Base-by-base conservation (phyloP, 2,113 vertebrate genomes). In the Struthidea cinerea region DNA sequence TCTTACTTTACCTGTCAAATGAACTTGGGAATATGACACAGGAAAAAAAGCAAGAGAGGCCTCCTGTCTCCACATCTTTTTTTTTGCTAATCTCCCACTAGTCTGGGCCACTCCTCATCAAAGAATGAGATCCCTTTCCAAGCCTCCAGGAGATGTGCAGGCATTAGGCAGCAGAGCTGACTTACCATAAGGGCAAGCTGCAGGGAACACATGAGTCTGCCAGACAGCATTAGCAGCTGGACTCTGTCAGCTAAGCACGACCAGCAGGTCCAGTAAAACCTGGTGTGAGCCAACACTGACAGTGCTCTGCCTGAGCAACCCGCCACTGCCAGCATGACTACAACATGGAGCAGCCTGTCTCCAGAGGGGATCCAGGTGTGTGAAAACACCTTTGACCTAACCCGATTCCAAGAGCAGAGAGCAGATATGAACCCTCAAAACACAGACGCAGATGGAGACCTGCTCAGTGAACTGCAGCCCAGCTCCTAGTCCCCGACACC, bases 401-500 rank as follows among this genome's bases (percentile, higher is more conserved):
- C 42, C 4, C 2, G 13, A 16, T 49, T 65, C n/a, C 41, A 55
- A 85, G n/a, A 20, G 49, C 46, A 60, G 47, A 65, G 27, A 46
- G 56, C 50, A 90, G 57, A 77, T 8, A 33, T 2, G 18, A 87
- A 26, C 41, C 35, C 42, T 91, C 63, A 76, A 30, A 47, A 52
- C 60, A 89, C 44, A 90, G 65, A 70, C 22, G n/a, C 47, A 81
- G 33, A 53, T 16, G n/a, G 28, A 84, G 32, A 87, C 52, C 37
- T 50, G 37, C 47, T 64, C 46, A 24, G n/a, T 71, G 64, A 92
- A 65, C 42, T 0, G 0, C 22, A 63, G 47, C 15, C 28, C 69
- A 64, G 27, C 6, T 67, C n/a, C 41, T 37, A 32, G 10, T 5
- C 6, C 0, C 8, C 0, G 0, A 49, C 19, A 84, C 9, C 22